Percentiles rank a stretch among this genome's conserved stretches.
Conservation (phyloP, 2,797 vertebrate species). For the Gastrophryne carolinensis region DNA sequence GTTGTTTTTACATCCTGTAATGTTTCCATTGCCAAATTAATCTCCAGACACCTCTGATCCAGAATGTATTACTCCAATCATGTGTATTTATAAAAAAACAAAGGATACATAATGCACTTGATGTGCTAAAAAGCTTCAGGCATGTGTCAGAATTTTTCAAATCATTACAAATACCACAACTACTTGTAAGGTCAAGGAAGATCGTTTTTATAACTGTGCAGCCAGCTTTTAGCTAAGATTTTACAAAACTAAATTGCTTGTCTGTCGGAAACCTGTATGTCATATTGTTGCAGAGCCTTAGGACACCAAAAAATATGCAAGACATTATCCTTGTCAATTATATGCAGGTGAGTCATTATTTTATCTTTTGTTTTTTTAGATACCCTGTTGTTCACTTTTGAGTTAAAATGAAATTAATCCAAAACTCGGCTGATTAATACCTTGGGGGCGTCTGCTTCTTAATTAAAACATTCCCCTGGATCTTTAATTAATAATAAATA, state of each 20-base stretch:
- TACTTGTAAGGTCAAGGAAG: conserved; percentile 2
- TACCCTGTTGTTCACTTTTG: no score
- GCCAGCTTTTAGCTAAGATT: no score
- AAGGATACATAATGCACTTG: conserved; percentile 5
- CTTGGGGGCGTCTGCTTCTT: no score
- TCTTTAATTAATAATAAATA: no score
- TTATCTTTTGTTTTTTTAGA: no score
- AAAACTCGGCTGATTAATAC: no score
- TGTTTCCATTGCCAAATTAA: not conserved
- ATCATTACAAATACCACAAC: not conserved
- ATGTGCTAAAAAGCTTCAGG: conserved; percentile 7
- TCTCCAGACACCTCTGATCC: not conserved
- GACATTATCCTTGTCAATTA: not conserved
- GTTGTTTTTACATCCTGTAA: not conserved
- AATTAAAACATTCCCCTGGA: no score
- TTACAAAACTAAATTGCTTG: no score
- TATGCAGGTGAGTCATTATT: not conserved
- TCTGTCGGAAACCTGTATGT: no score
- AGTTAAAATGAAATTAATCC: no score
- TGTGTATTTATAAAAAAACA: not conserved
- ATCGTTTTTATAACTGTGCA: not conserved
- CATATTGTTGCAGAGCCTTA: no score
- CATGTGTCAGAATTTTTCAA: not conserved
- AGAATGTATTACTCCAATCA: not conserved
- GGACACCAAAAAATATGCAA: not conserved